Evolutionary conservation across 2,113 vertebrate species (phyloP).

Genomic region (Cichladusa arquata): DNA sequence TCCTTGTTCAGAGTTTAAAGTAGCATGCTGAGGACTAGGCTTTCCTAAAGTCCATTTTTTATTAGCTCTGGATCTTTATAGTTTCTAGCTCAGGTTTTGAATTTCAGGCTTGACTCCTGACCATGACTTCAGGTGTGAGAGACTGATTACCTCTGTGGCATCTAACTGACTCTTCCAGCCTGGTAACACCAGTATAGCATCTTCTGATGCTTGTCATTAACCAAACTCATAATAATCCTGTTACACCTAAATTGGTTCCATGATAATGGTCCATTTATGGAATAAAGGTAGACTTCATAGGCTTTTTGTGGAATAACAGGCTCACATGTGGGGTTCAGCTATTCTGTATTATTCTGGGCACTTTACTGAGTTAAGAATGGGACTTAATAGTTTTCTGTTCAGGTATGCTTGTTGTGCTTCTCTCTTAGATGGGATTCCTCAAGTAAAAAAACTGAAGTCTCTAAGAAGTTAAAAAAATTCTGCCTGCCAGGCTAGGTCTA

Average conservation of each 20-base stretch:
- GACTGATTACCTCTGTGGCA: background rate
- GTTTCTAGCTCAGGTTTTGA: background rate
- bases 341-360: background rate
- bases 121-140: background rate
- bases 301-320: background rate
- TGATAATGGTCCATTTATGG: background rate
- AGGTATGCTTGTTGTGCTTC: background rate
- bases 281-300: background rate
- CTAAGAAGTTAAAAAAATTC: background rate
- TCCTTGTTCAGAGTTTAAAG: background rate
- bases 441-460: background rate
- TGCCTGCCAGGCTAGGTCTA: background rate
- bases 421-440: background rate
- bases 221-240: background rate
- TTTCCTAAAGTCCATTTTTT: background rate
- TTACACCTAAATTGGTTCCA: background rate
- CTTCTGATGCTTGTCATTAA: background rate
- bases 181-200: background rate
- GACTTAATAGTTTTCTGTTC: background rate
- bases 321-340: background rate
- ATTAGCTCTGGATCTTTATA: background rate
- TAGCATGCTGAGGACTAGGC: background rate
- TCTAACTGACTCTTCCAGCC: background rate
- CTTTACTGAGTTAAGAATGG: background rate
- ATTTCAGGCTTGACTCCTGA: background rate